Conservation (phyloP, 2,888 invertebrate genomes). For the Drepana falcataria region DNA sequence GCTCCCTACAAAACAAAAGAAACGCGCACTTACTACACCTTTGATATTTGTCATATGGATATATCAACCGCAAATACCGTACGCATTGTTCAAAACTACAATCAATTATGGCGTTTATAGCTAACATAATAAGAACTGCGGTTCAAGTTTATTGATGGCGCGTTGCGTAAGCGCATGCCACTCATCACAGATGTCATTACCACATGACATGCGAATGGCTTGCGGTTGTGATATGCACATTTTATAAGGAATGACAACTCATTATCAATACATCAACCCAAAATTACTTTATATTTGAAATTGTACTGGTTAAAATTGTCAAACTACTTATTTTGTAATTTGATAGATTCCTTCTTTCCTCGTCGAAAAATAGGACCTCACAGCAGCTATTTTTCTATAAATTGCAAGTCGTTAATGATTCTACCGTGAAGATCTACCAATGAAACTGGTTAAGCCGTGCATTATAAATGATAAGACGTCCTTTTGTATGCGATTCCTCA, state of each 20-base stretch:
- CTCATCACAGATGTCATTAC: slow-evolving; percentile 43
- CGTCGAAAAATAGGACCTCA: too few species aligned
- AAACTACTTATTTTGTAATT: too few species aligned
- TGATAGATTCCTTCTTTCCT: too few species aligned
- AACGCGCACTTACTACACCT: too few species aligned
- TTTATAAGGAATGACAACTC: slow-evolving; percentile 6
- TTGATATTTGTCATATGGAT: slow-evolving; percentile 19
- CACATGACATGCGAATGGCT: slow-evolving; percentile 26
- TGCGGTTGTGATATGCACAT: slow-evolving; percentile 13
- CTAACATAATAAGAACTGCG: slow-evolving; percentile 3
- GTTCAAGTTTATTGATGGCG: slow-evolving; percentile 11
- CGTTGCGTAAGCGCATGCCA: slow-evolving; percentile 27
- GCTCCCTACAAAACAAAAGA: too few species aligned
- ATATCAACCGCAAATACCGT: slow-evolving; percentile 15
- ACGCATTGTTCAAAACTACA: slow-evolving; percentile 1
- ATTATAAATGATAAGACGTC: too few species aligned
- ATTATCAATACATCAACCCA: not conserved
- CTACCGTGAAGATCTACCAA: too few species aligned
- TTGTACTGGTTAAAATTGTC: too few species aligned
- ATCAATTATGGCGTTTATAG: not conserved
- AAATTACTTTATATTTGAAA: too few species aligned
- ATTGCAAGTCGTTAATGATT: too few species aligned
- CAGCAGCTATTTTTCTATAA: too few species aligned
- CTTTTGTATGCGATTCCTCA: not conserved
- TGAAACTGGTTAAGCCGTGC: too few species aligned